These are phyloP conservation scores for Zapornia atra DNA, from an alignment of 2,113 vertebrate genomes.

Conservation along the genomic window DNA sequence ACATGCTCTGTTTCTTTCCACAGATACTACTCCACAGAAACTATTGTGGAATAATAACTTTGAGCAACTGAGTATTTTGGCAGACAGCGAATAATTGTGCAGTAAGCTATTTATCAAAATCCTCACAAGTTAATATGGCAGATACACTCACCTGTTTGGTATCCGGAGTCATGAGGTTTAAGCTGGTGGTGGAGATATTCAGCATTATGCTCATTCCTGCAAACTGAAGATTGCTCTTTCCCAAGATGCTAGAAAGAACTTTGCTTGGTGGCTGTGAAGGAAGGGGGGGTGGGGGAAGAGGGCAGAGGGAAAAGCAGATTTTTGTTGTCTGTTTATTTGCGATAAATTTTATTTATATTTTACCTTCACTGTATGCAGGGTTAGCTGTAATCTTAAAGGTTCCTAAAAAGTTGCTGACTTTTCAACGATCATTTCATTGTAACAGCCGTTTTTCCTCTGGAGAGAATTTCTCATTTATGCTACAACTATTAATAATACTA, in stretches of 20 bases:
- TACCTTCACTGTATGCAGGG: background rate
- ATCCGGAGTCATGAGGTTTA: constrained; percentile 95
- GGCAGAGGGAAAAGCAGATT: background rate
- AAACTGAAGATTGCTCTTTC: constrained; percentile 98
- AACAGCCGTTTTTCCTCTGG: background rate
- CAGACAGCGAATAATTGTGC: background rate
- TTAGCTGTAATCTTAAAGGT: background rate
- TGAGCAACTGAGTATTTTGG: background rate
- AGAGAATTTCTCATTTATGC: background rate
- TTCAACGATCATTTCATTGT: background rate
- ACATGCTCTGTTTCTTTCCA: background rate
- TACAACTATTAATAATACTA: background rate
- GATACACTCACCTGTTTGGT: constrained; percentile 90
- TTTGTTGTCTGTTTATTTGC: background rate
- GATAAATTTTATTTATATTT: no score
- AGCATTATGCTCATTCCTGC: constrained; percentile 95
- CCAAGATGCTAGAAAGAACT: constrained; percentile 91
- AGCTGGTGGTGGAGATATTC: constrained; percentile 96
- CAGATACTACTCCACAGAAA: background rate
- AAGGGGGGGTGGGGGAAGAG: no score
- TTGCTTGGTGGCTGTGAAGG: constrained; percentile 89
- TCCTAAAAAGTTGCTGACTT: background rate
- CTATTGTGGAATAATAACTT: background rate
- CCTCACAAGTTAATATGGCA: background rate
- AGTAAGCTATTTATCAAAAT: background rate